phyloP scores from a whole-genome alignment of 2,113 vertebrate species.

The Narcine bancroftii region DNA sequence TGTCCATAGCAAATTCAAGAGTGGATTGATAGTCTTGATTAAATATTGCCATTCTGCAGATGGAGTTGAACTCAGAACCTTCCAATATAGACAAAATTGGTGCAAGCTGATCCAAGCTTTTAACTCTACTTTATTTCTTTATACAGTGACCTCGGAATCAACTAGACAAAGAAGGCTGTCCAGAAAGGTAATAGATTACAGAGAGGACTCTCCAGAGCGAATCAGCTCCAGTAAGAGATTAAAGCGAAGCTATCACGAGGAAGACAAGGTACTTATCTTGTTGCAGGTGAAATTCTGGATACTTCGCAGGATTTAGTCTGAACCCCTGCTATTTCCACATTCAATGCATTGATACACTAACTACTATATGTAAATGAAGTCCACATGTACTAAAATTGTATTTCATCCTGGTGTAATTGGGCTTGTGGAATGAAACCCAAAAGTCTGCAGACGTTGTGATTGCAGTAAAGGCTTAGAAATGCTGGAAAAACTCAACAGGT shows the following conservation, averaged over 20 bases:
- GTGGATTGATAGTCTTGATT: not conserved
- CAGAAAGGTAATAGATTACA: constrained; percentile 40
- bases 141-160: constrained; percentile 43
- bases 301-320: not conserved
- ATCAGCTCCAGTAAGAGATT: constrained; percentile 45
- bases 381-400: not conserved
- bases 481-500: too few species aligned
- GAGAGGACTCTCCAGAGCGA: constrained; percentile 37
- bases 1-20: too few species aligned
- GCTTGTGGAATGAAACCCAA: too few species aligned
- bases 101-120: not conserved
- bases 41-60: not conserved
- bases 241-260: constrained; percentile 44
- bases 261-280: constrained; percentile 43
- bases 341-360: too few species aligned
- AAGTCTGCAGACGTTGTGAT: too few species aligned
- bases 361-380: not conserved
- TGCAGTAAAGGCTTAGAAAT: too few species aligned
- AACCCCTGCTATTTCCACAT: too few species aligned
- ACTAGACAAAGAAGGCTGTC: constrained; percentile 41
- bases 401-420: not conserved
- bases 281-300: not conserved
- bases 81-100: not conserved
- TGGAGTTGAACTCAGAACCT: not conserved
- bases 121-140: not conserved